Evolutionary conservation across 2,113 vertebrate species (phyloP), one percentile per base, ranked within the genome.

Genomic region (Notothenia rossii): DNA sequence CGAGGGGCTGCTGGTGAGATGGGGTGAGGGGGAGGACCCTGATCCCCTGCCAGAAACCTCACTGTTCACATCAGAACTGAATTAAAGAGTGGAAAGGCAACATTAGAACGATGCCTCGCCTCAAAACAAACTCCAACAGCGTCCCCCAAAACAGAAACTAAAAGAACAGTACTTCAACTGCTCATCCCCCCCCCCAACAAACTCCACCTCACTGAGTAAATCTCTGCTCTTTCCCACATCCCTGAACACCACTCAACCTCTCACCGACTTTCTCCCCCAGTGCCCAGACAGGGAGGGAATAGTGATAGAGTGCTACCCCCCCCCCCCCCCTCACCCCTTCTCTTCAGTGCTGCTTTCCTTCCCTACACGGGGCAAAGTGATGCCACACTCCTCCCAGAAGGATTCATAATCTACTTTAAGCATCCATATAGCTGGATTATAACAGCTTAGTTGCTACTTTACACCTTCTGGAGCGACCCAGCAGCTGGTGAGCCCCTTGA

Each of bases 201-300:
- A 85, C 73, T 87, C 76, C 22, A 77, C 67, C 46, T 75, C 82
- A 60, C 36, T 79, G 70, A 74, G 84, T 82, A 67, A 79, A 59
- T 75, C 74, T 70, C 51, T 12, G 51, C 78, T 29, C 29, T 75
- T 80, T 68, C 81, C 76, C 81, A 81, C 83, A 67, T 72, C 67
- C 81, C 67, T 15, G 2, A 67, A 69, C 53, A 69, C 55, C 83
- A 79, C 84, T 75, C 86, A 86, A 95, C 93, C 95, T 94, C 89
- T 95, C 92, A 94, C 94, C 94, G 89, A 94, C 87, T 92, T 94
- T 92, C 89, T 83, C 82, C 86, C 85, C 77, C 51, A 53, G 48
- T 58, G 13, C 77, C 79, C 73, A 89, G 90, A 75, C 79, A 76
- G 75, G 81, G 77, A 60, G 64, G 77, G 72, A 25, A 71, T 20